Evolutionary conservation across 2,888 invertebrate genomes (phyloP).

Genomic region (Oligia strigilis): DNA sequence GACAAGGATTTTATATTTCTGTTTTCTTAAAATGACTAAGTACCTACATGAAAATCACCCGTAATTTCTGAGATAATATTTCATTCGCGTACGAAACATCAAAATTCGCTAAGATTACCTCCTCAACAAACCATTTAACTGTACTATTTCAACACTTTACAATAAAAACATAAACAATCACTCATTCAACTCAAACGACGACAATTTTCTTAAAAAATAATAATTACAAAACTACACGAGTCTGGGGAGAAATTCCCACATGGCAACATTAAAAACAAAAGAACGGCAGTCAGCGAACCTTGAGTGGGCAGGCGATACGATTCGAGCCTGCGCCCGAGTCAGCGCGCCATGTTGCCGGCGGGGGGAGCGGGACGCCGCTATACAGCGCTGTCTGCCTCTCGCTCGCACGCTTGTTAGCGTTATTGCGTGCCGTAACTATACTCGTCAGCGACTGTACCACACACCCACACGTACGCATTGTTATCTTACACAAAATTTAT

Average conservation of each 20-base stretch:
- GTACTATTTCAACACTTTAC: slow-evolving; percentile 4
- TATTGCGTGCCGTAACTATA: slow-evolving; percentile 90
- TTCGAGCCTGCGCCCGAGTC: slow-evolving; percentile 92
- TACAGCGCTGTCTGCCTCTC: slow-evolving; percentile 75
- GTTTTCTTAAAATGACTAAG: not conserved
- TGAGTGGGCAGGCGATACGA: slow-evolving; percentile 92
- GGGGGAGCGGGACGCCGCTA: slow-evolving; percentile 79
- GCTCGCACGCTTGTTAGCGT: slow-evolving; percentile 90
- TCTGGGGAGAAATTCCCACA: slow-evolving; percentile 67
- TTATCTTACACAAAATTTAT: slow-evolving; percentile 90
- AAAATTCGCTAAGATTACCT: not conserved
- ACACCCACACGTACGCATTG: slow-evolving; percentile 89
- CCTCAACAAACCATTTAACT: not conserved
- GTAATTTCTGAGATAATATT: not conserved
- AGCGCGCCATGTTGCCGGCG: slow-evolving; percentile 89
- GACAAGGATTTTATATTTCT: not conserved
- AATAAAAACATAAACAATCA: slow-evolving; percentile 21
- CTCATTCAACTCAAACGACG: slow-evolving; percentile 7
- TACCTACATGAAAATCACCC: not conserved
- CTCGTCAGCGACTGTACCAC: slow-evolving; percentile 89
- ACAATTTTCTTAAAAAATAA: slow-evolving; percentile 31
- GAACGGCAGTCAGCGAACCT: slow-evolving; percentile 91
- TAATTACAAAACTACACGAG: slow-evolving; percentile 47
- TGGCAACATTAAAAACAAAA: slow-evolving; percentile 91
- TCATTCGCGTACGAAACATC: not conserved